Conservation (phyloP, 2,113 vertebrate species). For the Pelecanoides urinatrix region DNA sequence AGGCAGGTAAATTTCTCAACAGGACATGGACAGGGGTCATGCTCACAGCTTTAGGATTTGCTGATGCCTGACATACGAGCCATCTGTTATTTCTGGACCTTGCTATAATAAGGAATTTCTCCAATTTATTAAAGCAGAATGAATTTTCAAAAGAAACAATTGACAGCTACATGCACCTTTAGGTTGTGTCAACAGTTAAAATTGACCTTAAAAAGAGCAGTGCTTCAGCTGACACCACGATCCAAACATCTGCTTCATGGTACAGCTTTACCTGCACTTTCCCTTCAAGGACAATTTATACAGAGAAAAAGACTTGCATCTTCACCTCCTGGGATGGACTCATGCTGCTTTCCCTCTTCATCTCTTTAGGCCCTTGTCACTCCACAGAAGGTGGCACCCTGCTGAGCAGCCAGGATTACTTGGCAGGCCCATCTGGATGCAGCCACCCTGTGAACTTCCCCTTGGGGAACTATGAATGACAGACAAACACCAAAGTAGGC, state of each 20-base stretch:
- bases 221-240: neutral
- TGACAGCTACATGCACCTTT: slow-evolving; percentile 6
- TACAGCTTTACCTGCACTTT: neutral
- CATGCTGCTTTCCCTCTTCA: slow-evolving; percentile 26
- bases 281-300: slow-evolving; percentile 47
- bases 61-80: neutral
- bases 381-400: slow-evolving; percentile 31
- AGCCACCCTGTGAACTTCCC: slow-evolving; percentile 11
- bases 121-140: neutral
- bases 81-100: slow-evolving; percentile 21
- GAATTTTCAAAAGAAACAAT: neutral
- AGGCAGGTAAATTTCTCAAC: neutral
- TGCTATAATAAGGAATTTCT: neutral
- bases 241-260: neutral
- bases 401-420: slow-evolving; percentile 28
- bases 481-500: slow-evolving; percentile 22
- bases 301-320: slow-evolving; percentile 17
- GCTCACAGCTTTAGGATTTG: neutral
- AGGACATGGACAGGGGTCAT: neutral
- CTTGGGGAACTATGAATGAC: slow-evolving; percentile 19
- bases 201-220: neutral
- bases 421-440: slow-evolving; percentile 53
- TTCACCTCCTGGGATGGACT: slow-evolving; percentile 7
- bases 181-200: neutral
- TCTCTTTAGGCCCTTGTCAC: slow-evolving; percentile 45